Evolutionary conservation across 2,888 invertebrate genomes (phyloP), one percentile per base, ranked within the genome.

Genomic region (Tryphoninae sp.): DNA sequence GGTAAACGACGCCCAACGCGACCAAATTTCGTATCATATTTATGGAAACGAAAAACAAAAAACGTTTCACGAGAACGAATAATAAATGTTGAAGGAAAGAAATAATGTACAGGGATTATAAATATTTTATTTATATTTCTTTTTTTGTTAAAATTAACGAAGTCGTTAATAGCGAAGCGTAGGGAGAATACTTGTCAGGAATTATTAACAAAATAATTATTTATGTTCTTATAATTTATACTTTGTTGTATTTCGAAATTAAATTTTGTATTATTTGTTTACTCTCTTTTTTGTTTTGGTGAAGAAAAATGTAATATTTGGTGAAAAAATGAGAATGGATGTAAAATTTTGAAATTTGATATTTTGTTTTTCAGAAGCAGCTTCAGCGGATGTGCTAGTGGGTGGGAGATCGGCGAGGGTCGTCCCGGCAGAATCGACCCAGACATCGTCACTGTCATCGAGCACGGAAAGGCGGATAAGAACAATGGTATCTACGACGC

Each of bases 401-500:
- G 89, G 86, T 81, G 88, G 89, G 80, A 88, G 89, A 78, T 87
- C 88, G 79, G 86, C 85, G 80, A 87, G 87, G 26, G 62, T 87
- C 67, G 83, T 83, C 73, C 88, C 88, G 71, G 85, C 84, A 68
- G 83, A 85, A 67, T 88, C 83, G 81, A 79, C 83, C 83, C 86
- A 80, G 26, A 83, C 84, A 40, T 82, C 84, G 69, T 73, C 76
- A 51, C 84, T 86, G 80, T 83, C 86, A 40, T 84, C 87, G 71
- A 64, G 82, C 33, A 82, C 83, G 65, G 86, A 81, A 51, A 76
- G 83, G 65, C 84, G 76, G 77, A 89, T 85, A 74, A 84, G 67
- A 83, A 90, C 85, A 82, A 91, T 91, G 91, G 90, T 91, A 71
- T 90, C 91, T n/a, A 90, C 91, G 80, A 88, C 88, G 77, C 89